A percentile compares a stretch with the other conserved stretches of the same genome.
Evolutionary conservation across 2,113 vertebrate genomes (phyloP).

Genomic region (Coracopsis vasa): DNA sequence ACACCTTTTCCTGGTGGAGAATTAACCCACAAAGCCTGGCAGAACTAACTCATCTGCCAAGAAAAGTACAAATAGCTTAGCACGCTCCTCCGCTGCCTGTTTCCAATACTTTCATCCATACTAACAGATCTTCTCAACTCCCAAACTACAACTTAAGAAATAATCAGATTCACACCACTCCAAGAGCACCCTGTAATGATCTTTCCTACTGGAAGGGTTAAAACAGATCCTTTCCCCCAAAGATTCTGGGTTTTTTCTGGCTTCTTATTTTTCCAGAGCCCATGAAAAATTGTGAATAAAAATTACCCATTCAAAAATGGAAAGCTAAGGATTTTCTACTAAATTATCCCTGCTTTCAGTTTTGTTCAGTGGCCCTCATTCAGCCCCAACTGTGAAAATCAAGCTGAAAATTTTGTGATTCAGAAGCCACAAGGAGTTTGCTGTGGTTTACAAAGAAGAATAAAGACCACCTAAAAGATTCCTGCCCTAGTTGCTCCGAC

Average conservation of each 20-base stretch:
- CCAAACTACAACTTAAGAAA: background rate
- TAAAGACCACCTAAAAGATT: slow-evolving; percentile 18
- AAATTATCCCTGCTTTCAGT: background rate
- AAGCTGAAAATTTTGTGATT: background rate
- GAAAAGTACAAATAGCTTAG: background rate
- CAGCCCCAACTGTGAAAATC: background rate
- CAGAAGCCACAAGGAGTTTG: background rate
- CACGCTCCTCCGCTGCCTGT: background rate
- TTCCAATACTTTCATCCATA: background rate
- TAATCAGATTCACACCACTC: background rate
- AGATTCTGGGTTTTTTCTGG: background rate
- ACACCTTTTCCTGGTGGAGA: background rate
- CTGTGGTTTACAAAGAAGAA: slow-evolving; percentile 17
- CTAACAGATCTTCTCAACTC: background rate
- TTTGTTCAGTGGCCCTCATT: background rate
- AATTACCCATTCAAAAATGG: background rate
- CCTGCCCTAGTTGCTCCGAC: background rate
- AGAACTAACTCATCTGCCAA: background rate
- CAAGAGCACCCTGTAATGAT: background rate
- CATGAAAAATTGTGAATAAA: background rate
- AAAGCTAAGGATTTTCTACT: background rate
- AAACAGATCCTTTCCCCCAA: background rate
- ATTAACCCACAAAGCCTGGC: background rate
- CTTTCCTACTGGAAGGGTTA: background rate
- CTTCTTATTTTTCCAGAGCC: background rate